Evolutionary conservation across 2,888 invertebrate species (phyloP), one percentile per base, ranked within the genome.

Genomic region (Pterostichus niger): DNA sequence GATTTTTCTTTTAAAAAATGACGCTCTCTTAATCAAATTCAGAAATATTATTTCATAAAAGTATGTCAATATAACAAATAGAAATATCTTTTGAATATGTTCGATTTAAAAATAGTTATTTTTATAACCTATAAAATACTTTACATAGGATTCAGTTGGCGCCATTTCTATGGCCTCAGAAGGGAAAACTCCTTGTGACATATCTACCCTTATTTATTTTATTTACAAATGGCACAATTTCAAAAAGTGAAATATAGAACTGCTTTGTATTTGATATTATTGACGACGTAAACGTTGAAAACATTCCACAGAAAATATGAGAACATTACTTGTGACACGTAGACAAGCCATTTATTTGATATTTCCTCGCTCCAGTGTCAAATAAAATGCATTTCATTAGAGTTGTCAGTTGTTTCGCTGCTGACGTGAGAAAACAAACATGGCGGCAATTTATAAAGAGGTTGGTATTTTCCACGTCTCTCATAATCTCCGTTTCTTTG

Each of bases 311-410:
- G 44, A 44, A 44, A 44, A 71, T 71, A 71, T 71, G 46, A 71
- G 15, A 44, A 15, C 68, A 71, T 71, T 44, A 17, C 17, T 71
- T 17, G 40, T 44, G 68, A 44, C 68, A 71, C 46, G 35, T 10
- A 71, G 68, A 17, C 40, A 71, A 44, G 68, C 17, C 13, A 71
- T 71, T 46, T 71, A 71, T 71, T 71, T 17, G 15, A 44, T 71
- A 44, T 71, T 44, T 71, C 68, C 68, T 46, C 68, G n/a, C n/a
- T 40, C 68, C 44, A 44, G 9, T 71, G 68, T 71, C 68, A 71
- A 56, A 56, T 44, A 71, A 71, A 71, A 71, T 71, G 68, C 68
- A 71, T 71, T 71, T 71, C 68, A 71, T 71, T 44, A 15, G 44
- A 10, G 68, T 44, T 71, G 64, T 64, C 35, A 13, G n/a, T 13